Conservation (phyloP, 2,113 vertebrate species). For the Felis catus region DNA sequence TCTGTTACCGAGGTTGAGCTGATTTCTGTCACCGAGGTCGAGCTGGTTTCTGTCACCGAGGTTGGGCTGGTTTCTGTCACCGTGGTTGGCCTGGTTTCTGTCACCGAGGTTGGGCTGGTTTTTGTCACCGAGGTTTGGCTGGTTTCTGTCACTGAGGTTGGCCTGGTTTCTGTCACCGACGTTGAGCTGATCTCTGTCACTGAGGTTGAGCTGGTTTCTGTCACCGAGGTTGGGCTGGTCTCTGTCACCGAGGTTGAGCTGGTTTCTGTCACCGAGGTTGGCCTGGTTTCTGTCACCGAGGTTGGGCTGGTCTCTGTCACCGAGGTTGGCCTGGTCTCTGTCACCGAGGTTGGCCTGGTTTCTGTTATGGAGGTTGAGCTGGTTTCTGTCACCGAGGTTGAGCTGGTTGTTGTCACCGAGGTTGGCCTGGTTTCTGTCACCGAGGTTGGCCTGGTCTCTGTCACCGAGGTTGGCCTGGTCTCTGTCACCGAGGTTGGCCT, state of each 20-base stretch:
- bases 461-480: neutral
- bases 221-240: rapidly evolving
- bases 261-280: neutral
- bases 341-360: rapidly evolving
- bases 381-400: rapidly evolving
- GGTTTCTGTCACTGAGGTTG: rapidly evolving
- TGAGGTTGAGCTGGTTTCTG: neutral
- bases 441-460: neutral
- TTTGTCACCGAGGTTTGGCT: rapidly evolving
- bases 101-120: rapidly evolving
- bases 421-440: rapidly evolving
- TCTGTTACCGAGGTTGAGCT: rapidly evolving
- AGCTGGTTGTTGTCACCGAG: rapidly evolving
- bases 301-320: neutral
- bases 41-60: rapidly evolving
- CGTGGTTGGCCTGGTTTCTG: rapidly evolving
- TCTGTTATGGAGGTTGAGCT: too few relatives aligned
- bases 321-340: neutral
- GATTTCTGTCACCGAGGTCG: rapidly evolving
- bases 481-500: neutral
- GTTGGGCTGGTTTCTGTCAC: rapidly evolving
- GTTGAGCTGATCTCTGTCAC: rapidly evolving
- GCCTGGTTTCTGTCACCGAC: rapidly evolving
- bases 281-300: rapidly evolving
- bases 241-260: neutral